phyloP scores from a whole-genome alignment of 2,113 vertebrate species.

The Danionella cerebrum region DNA sequence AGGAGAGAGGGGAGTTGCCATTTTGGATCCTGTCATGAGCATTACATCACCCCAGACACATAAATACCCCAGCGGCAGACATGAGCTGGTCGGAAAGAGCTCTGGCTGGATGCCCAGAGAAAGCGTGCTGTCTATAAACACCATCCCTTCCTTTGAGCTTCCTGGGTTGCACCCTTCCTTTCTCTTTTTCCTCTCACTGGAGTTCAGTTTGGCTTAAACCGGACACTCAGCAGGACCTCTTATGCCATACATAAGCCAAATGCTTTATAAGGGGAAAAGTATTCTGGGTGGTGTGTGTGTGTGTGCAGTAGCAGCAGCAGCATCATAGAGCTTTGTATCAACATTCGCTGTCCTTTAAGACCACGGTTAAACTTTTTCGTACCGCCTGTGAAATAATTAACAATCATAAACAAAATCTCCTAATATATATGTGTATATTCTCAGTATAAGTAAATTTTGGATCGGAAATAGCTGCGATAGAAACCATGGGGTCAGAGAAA shows the following conservation, averaged over 20 bases:
- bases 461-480: too few relatives aligned
- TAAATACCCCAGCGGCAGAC: slow-evolving; percentile 7
- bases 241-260: background rate
- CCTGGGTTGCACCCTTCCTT: background rate
- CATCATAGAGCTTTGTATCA: too few relatives aligned
- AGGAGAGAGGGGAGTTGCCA: background rate
- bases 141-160: background rate
- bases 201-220: background rate
- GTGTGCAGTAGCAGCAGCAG: too few relatives aligned
- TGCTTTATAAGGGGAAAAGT: background rate
- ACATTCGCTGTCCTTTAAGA: too few relatives aligned
- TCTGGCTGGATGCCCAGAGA: background rate
- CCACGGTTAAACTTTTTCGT: too few relatives aligned
- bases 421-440: too few relatives aligned
- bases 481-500: too few relatives aligned
- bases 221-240: background rate
- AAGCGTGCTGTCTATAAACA: background rate
- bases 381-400: too few relatives aligned
- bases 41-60: background rate
- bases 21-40: background rate
- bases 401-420: too few relatives aligned
- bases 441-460: too few relatives aligned
- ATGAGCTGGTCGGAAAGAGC: background rate
- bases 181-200: background rate
- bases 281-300: too few relatives aligned